A percentile compares a stretch with the other conserved stretches of the same genome.
Conservation (phyloP, 2,797 vertebrate species). For the Danio albolineatus region DNA sequence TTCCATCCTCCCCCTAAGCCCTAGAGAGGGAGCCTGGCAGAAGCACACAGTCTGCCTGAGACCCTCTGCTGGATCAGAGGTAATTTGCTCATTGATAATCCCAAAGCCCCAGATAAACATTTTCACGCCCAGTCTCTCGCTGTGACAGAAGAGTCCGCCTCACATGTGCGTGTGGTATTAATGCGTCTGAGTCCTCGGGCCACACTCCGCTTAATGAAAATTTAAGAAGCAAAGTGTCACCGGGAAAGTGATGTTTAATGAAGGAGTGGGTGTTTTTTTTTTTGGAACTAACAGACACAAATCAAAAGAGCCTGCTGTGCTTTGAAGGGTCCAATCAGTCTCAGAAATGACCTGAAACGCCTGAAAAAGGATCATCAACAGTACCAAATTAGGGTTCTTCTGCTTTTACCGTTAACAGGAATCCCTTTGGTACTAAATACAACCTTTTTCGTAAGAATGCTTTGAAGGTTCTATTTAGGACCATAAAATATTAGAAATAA, state of each 20-base stretch:
- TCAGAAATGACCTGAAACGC: neutral
- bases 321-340: slow-evolving; percentile 23
- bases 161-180: slow-evolving; percentile 11
- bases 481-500: too few relatives aligned
- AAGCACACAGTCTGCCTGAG: slow-evolving; percentile 11
- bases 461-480: too few relatives aligned
- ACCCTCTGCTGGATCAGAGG: slow-evolving; percentile 37
- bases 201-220: slow-evolving; percentile 56
- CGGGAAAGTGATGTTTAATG: slow-evolving; percentile 31
- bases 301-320: slow-evolving; percentile 36
- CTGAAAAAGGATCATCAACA: neutral
- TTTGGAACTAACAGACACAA: slow-evolving; percentile 15
- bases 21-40: slow-evolving; percentile 10
- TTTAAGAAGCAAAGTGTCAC: slow-evolving; percentile 55
- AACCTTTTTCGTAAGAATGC: too few relatives aligned
- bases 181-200: slow-evolving; percentile 26
- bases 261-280: slow-evolving; percentile 9
- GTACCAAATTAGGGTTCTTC: too few relatives aligned
- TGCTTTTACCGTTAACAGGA: too few relatives aligned
- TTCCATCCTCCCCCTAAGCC: slow-evolving; percentile 11
- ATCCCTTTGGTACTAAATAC: too few relatives aligned
- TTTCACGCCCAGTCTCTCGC: slow-evolving; percentile 38
- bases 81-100: slow-evolving; percentile 53
- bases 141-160: slow-evolving; percentile 26
- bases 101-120: slow-evolving; percentile 41